Base-by-base conservation (phyloP, 2,888 invertebrate species). In the Nowickia ferox region DNA sequence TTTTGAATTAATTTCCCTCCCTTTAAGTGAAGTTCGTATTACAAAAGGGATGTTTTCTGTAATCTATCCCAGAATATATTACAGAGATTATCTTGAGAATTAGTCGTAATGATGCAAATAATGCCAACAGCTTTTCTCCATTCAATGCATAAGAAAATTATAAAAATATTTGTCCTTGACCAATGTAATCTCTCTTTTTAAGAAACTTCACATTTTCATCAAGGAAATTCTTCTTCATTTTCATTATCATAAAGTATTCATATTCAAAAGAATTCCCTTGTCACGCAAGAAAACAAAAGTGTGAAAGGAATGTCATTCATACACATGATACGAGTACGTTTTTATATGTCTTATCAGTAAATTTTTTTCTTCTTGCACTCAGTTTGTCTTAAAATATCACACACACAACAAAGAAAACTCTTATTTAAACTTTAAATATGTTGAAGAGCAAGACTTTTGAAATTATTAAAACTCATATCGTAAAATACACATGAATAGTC, bases 361-460 rank as follows among this genome's bases (percentile, higher is more conserved):
- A 19, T 51, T 9, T 63, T 63, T 51, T 9, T 63, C 19, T 63
- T 74, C 44, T 65, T 59, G n/a, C 38, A 57, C 38, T 66, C 19
- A 57, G 15, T 38, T 30, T 65, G 2, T 40, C 8, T 57, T 19
- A 19, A 46, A 19, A 38, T 19, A 15, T 17, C 17, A 75, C n/a
- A 75, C 11, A 13, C 22, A 19, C 9, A 11, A 40, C 40, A 77
- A 69, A 44, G 63, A 53, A 78, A 11, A 42, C 9, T 69, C 42
- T 51, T 59, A 69, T 51, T 78, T 69, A 63, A 69, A 61, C 51
- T 53, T 61, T 40, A 9, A 46, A 17, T 55, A 19, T 48, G 22
- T 72, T 80, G 48, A 57, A 80, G 57, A 48, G 40, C 72, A 57
- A 72, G 46, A 46, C 55, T 48, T 22, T 44, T 15, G 44, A 17